A percentile compares a stretch with the other conserved stretches of the same genome.
phyloP scores from a whole-genome alignment of 2,888 invertebrate species.

The Volucella inflata region DNA sequence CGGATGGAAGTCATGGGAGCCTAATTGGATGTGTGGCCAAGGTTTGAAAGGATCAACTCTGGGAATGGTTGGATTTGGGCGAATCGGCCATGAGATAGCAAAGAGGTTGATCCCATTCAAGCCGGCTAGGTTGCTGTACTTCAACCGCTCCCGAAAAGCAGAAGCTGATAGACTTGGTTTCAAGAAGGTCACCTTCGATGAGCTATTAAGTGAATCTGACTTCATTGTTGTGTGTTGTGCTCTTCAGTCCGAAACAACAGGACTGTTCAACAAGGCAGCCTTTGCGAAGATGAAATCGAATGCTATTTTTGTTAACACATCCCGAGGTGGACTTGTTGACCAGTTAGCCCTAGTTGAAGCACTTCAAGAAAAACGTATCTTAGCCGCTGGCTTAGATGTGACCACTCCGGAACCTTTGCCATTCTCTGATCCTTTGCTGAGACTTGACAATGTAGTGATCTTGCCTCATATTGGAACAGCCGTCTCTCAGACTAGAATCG shows the following conservation, averaged over 20 bases:
- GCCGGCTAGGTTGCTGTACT: constrained; percentile 89
- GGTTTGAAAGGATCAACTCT: constrained; percentile 91
- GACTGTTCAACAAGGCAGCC: constrained; percentile 90
- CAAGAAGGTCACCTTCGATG: constrained; percentile 88
- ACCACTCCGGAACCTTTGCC: constrained; percentile 96
- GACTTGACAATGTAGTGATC: constrained; percentile 89
- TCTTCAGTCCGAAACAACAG: constrained; percentile 90
- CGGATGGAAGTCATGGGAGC: constrained; percentile 95
- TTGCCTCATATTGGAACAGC: constrained; percentile 98
- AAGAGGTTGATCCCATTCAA: constrained; percentile 90
- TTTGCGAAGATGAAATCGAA: constrained; percentile 94
- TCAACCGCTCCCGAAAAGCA: constrained; percentile 87
- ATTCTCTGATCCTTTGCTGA: constrained; percentile 89
- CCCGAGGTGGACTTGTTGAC: constrained; percentile 93
- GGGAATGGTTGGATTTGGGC: constrained; percentile 93
- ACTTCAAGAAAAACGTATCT: constrained; percentile 88
- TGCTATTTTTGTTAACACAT: constrained; percentile 94
- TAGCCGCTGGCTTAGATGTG: constrained; percentile 95
- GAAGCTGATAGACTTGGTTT: constrained; percentile 87
- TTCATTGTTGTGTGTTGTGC: constrained; percentile 93
- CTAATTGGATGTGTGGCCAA: constrained; percentile 95
- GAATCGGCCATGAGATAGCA: constrained; percentile 93
- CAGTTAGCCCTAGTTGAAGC: constrained; percentile 92
- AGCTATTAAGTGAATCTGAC: constrained; percentile 90
- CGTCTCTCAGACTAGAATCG: constrained; percentile 89